A percentile compares a stretch with the other conserved stretches of the same genome.
phyloP scores from a whole-genome alignment of 2,797 vertebrate genomes.

The Okamejei kenojei region DNA sequence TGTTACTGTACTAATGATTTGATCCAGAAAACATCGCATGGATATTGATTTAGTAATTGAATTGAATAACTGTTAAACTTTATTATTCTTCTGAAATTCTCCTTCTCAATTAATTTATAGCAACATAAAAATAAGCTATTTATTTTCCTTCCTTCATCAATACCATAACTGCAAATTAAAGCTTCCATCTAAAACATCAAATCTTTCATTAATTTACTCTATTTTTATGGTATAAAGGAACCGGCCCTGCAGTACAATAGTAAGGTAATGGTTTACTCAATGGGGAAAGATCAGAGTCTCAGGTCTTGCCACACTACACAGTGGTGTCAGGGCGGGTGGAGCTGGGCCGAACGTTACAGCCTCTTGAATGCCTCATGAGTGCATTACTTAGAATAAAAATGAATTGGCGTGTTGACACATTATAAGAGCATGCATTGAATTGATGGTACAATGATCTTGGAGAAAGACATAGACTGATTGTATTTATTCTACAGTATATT shows the following conservation, averaged over 20 bases:
- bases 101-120: not conserved
- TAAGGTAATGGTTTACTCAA: not conserved
- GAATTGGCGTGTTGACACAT: too few relatives aligned
- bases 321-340: too few relatives aligned
- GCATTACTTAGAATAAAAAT: too few relatives aligned
- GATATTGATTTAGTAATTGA: conserved; percentile 3
- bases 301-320: too few relatives aligned
- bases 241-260: too few relatives aligned
- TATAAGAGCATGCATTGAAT: too few relatives aligned
- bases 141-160: not conserved
- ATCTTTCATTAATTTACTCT: not conserved
- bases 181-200: not conserved
- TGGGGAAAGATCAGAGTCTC: too few relatives aligned
- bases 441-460: too few relatives aligned
- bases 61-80: not conserved
- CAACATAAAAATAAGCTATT: not conserved
- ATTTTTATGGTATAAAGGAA: not conserved
- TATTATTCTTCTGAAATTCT: not conserved
- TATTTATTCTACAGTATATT: too few relatives aligned
- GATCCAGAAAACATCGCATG: not conserved
- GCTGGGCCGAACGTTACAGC: too few relatives aligned
- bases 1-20: not conserved
- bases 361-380: too few relatives aligned
- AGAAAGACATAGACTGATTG: too few relatives aligned
- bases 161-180: not conserved